phyloP scores from a whole-genome alignment of 2,797 vertebrate species.

The Microchirus variegatus region DNA sequence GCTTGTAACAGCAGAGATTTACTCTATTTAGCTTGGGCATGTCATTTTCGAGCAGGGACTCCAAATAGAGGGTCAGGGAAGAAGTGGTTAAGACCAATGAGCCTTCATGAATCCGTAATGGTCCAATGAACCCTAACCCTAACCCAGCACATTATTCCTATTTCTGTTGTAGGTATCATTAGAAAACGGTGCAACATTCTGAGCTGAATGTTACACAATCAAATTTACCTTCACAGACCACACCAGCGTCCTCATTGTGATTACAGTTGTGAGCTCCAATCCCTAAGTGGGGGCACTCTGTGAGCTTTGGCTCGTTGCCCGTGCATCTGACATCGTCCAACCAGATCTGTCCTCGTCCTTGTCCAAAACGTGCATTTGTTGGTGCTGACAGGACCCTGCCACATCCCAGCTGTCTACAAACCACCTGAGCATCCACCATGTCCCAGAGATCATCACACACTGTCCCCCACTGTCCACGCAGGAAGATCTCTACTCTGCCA shows the following conservation, averaged over 20 bases:
- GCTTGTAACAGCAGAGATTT: too few species aligned
- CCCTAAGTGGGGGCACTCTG: slow-evolving; percentile 44
- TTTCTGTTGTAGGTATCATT: too few species aligned
- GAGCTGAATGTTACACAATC: too few species aligned
- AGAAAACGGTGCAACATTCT: too few species aligned
- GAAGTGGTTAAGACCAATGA: too few species aligned
- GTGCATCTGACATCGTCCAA: slow-evolving; percentile 53
- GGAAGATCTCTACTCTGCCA: slow-evolving; percentile 69
- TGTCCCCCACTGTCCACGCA: slow-evolving; percentile 62
- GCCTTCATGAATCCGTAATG: too few species aligned
- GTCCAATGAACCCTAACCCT: too few species aligned
- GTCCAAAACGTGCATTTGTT: slow-evolving; percentile 30
- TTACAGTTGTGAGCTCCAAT: slow-evolving; percentile 56
- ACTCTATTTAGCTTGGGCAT: too few species aligned
- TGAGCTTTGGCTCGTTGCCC: slow-evolving; percentile 50
- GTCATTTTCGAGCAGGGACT: too few species aligned
- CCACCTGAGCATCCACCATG: slow-evolving; percentile 54
- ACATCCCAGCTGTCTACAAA: slow-evolving; percentile 69
- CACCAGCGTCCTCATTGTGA: slow-evolving; percentile 63
- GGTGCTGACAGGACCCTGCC: slow-evolving; percentile 49
- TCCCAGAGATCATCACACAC: slow-evolving; percentile 64
- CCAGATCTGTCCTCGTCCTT: slow-evolving; percentile 59
- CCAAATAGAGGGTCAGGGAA: too few species aligned
- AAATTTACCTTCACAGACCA: slow-evolving; percentile 56
- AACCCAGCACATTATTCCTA: too few species aligned